A percentile compares a stretch with the other conserved stretches of the same genome.
Evolutionary conservation across 2,888 invertebrate genomes (phyloP).

Genomic region (Euplagia quadripunctaria): DNA sequence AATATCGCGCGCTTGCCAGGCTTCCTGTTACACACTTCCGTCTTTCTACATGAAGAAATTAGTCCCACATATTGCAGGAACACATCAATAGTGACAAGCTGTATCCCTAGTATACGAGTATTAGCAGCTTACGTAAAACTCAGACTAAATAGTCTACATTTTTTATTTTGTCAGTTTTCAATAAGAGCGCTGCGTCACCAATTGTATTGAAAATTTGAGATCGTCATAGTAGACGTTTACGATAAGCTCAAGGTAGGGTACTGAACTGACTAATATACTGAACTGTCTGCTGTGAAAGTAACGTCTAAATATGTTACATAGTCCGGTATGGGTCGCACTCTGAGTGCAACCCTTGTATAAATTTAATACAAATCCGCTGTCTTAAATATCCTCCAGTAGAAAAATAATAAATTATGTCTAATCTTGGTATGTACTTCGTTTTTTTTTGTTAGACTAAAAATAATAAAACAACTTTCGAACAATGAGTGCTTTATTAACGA

Average conservation of each 20-base stretch:
- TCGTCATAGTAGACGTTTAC: not conserved
- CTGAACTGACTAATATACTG: not conserved
- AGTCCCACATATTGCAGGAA: no score
- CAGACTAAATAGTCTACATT: not conserved
- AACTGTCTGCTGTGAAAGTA: not conserved
- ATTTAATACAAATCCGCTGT: no score
- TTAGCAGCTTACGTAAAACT: not conserved
- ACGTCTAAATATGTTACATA: not conserved
- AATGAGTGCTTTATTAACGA: slow-evolving; percentile 87
- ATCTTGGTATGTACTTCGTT: not conserved
- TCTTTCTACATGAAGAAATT: no score
- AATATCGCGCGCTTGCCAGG: no score
- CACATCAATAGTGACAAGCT: no score
- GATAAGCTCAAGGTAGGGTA: no score
- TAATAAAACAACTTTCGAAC: slow-evolving; percentile 66
- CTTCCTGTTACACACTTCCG: no score
- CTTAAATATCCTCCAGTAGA: not conserved
- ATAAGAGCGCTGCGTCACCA: not conserved
- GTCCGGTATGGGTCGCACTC: no score
- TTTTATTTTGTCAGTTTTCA: no score
- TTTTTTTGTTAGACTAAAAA: not conserved
- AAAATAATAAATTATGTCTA: not conserved
- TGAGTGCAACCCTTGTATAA: no score
- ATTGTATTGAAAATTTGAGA: not conserved
- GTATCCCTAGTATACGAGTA: no score